Base-by-base conservation (phyloP, 2,797 vertebrate species). In the Amblyraja radiata region DNA sequence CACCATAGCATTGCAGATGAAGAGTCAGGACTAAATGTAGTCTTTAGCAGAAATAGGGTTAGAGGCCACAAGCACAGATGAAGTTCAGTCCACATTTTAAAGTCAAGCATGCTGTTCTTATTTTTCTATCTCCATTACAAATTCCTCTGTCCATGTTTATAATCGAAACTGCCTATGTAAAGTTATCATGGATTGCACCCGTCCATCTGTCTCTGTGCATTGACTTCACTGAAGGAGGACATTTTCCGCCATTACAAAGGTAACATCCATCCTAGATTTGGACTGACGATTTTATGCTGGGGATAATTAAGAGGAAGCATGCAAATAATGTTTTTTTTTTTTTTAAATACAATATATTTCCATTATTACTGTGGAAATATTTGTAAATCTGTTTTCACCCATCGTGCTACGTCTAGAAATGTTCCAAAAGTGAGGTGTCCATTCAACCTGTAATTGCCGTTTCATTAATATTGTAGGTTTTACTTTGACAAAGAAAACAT, bases 1-100 rank as follows among this genome's bases (percentile, higher is more conserved):
- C 83, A 63, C 54, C 25, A 58, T 83, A 25, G 58, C 83, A 86
- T 86, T 86, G 77, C 58, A 32, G 28, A 65, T 86, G 83, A 86
- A 86, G 83, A 65, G 58, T 86, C 25, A 32, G 63, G 28, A 65
- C 10, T 25, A 86, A 61, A n/a, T 61, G 58, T 61, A 63, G 54
- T n/a, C 83, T 63, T 86, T 65, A 39, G 58, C 4, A 65, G 83
- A 63, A 86, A 6, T 32, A 58, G 28, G 28, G 13, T 63, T 86
- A 86, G 28, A 65, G 83, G 58, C 58, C 13, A 65, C 28, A 86
- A 14, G 83, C 11, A 16, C 13, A 86, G 28, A 86, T 86, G 58
- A 32, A 63, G 58, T 86, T 86, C 83, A 86, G 28, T 63, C 58
- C 46, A 32, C 23, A 83, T 58, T 25, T 83, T 83, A 83, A 58